phyloP scores from a whole-genome alignment of 2,113 vertebrate genomes.

The Heloderma charlesbogerti region DNA sequence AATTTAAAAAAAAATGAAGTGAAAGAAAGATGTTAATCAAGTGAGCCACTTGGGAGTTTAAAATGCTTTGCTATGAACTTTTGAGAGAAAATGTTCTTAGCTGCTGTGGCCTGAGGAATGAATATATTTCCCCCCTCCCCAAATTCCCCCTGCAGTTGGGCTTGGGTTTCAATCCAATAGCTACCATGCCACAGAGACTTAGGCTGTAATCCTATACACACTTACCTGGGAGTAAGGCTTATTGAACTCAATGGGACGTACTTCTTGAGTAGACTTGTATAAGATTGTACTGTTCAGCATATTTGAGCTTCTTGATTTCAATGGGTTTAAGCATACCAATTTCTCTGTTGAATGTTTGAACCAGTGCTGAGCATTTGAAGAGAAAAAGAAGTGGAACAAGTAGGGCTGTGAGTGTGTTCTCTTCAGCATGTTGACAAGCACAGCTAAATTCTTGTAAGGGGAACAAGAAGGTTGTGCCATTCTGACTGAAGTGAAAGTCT shows the following conservation, averaged over 20 bases:
- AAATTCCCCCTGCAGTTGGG: neutral
- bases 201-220: neutral
- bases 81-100: neutral
- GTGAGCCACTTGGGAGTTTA: slow-evolving; percentile 24
- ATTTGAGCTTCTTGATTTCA: neutral
- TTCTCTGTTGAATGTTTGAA: neutral
- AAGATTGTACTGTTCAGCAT: too few relatives aligned
- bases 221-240: too few relatives aligned
- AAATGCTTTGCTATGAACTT: neutral
- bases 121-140: neutral
- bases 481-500: slow-evolving; percentile 2
- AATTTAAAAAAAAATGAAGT: neutral
- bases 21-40: neutral
- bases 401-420: slow-evolving; percentile 16
- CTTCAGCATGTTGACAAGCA: slow-evolving; percentile 30
- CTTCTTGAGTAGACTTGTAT: too few relatives aligned
- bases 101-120: neutral
- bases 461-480: neutral
- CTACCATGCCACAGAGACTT: neutral
- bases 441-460: slow-evolving; percentile 25
- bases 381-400: slow-evolving; percentile 4
- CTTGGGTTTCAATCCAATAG: neutral
- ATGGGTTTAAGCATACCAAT: too few relatives aligned
- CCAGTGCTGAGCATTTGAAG: slow-evolving; percentile 44
- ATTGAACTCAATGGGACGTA: too few relatives aligned